These are phyloP conservation scores for Myiothlypis coronata DNA, from an alignment of 2,797 vertebrate genomes.

Conservation along the genomic window DNA sequence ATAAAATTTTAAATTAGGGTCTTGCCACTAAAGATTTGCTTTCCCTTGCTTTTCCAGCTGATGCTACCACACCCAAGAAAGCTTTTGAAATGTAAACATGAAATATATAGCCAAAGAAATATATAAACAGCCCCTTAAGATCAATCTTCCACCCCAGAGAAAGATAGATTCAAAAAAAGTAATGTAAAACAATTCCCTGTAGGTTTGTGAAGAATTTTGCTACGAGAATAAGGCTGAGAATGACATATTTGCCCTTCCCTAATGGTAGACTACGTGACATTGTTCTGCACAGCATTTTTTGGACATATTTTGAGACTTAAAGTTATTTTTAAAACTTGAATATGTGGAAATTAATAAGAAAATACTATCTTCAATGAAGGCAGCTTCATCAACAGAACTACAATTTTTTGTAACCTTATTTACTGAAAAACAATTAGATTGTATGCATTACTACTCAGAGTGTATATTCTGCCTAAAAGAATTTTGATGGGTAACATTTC, in stretches of 20 bases:
- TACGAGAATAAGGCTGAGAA: neutral
- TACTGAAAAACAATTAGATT: neutral
- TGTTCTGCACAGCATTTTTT: neutral
- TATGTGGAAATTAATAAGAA: neutral
- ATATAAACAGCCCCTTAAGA: neutral
- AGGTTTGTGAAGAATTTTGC: neutral
- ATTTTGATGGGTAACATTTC: neutral
- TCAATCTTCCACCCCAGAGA: neutral
- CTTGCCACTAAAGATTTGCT: neutral
- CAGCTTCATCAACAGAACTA: neutral
- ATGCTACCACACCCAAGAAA: neutral
- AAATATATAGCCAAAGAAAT: neutral
- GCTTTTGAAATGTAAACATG: neutral
- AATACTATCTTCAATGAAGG: neutral
- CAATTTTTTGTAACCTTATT: neutral
- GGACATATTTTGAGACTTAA: neutral
- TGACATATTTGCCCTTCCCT: neutral
- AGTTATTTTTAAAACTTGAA: neutral
- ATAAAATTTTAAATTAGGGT: neutral
- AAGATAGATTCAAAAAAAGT: neutral
- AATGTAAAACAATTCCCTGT: neutral
- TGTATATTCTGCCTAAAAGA: neutral
- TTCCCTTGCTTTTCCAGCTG: neutral
- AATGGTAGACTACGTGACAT: neutral
- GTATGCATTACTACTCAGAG: neutral